These are phyloP conservation scores for Thryonomys swinderianus DNA, from an alignment of 2,113 vertebrate genomes.

Conservation along the genomic window DNA sequence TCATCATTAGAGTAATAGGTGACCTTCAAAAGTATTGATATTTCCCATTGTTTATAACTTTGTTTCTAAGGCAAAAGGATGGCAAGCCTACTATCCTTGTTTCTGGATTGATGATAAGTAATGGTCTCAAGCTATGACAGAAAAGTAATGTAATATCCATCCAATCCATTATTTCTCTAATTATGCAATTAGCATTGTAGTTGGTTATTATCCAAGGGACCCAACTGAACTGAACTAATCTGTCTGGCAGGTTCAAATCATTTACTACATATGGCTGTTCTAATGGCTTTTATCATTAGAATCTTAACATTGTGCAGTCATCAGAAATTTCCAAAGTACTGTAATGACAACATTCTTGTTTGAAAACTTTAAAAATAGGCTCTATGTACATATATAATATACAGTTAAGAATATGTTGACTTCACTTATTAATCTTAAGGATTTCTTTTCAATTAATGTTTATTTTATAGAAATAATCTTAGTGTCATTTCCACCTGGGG, in stretches of 20 bases:
- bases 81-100: constrained; percentile 70
- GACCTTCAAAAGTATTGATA: constrained; percentile 64
- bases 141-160: constrained; percentile 68
- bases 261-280: constrained; percentile 54
- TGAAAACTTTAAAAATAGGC: constrained; percentile 63
- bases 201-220: constrained; percentile 72
- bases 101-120: constrained; percentile 44
- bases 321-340: constrained; percentile 77
- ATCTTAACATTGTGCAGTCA: constrained; percentile 61
- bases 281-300: constrained; percentile 72
- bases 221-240: constrained; percentile 62
- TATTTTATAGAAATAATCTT: constrained; percentile 69
- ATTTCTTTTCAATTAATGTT: constrained; percentile 78
- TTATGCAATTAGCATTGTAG: constrained; percentile 64
- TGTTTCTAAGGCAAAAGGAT: constrained; percentile 46
- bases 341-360: constrained; percentile 70
- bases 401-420: constrained; percentile 71
- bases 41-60: constrained; percentile 59
- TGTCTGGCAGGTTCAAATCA: constrained; percentile 72
- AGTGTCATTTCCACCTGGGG: constrained; percentile 47
- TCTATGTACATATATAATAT: constrained; percentile 62
- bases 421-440: constrained; percentile 70
- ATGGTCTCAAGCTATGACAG: constrained; percentile 69
- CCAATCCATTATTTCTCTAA: constrained; percentile 69
- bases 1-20: constrained; percentile 66